Conservation (phyloP, 2,113 vertebrate species). For the Sorex fumeus region DNA sequence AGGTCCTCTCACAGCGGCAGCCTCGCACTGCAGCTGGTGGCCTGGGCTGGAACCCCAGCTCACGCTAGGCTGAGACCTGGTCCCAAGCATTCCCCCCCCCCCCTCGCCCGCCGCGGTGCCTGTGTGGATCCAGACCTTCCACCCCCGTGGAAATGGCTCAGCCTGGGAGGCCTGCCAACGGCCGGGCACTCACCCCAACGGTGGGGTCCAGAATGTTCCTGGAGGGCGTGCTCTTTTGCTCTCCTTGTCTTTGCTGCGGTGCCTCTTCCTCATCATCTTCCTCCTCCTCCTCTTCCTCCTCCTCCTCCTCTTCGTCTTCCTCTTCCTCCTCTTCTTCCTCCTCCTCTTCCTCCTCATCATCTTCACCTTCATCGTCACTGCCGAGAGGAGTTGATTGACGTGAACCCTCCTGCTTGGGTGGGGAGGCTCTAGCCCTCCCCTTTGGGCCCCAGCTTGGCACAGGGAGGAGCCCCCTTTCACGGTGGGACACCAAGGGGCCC, state of each 20-base stretch:
- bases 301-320: constrained; percentile 75
- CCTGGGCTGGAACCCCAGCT: background rate
- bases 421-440: background rate
- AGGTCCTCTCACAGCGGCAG: no score
- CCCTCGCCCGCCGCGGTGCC: no score
- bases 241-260: constrained; percentile 80
- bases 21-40: no score
- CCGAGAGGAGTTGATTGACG: constrained; percentile 50
- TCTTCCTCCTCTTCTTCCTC: constrained; percentile 80
- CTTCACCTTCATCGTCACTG: constrained; percentile 90
- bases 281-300: constrained; percentile 79
- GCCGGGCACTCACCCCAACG: constrained; percentile 75
- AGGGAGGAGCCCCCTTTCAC: background rate
- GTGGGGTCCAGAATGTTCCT: constrained; percentile 85
- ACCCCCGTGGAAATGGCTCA: no score
- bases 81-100: no score
- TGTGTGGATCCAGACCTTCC: no score
- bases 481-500: background rate
- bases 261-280: constrained; percentile 83
- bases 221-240: constrained; percentile 78
- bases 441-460: background rate
- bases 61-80: background rate
- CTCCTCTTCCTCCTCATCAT: constrained; percentile 68
- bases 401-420: background rate
- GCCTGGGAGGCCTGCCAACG: background rate